These are phyloP conservation scores for Antennarius maculatus DNA, from an alignment of 2,797 vertebrate species.

Conservation along the genomic window DNA sequence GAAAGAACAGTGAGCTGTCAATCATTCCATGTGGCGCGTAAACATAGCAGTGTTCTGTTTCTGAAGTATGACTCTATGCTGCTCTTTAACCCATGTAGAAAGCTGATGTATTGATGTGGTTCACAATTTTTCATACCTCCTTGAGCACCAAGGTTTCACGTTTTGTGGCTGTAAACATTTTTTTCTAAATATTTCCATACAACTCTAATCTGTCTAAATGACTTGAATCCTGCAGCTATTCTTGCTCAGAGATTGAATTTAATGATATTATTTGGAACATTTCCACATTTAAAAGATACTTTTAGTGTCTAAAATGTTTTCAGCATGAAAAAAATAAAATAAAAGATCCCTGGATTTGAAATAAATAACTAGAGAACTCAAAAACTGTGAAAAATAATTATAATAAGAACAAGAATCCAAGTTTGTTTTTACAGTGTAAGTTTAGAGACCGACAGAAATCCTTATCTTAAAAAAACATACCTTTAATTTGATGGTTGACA, in stretches of 20 bases:
- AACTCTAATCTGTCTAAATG: not conserved
- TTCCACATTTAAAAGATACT: no score
- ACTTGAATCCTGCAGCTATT: not conserved
- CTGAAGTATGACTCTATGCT: slow-evolving; percentile 28
- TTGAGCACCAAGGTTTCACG: not conserved
- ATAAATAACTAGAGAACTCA: no score
- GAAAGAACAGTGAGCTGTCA: slow-evolving; percentile 68
- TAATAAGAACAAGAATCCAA: no score
- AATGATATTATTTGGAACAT: no score
- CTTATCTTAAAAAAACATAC: no score
- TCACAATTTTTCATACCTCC: not conserved
- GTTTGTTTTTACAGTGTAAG: no score
- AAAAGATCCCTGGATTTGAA: no score
- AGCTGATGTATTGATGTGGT: slow-evolving; percentile 26
- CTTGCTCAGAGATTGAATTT: not conserved
- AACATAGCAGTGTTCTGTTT: slow-evolving; percentile 61
- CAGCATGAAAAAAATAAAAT: no score
- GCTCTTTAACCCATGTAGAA: slow-evolving; percentile 13
- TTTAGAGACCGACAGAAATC: no score
- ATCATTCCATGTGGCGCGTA: slow-evolving; percentile 60
- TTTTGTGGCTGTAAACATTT: slow-evolving; percentile 9
- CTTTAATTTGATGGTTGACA: no score
- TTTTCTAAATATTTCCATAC: not conserved
- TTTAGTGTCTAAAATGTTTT: no score
- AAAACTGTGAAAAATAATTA: no score